Percentiles rank a stretch among this genome's conserved stretches.
phyloP scores from a whole-genome alignment of 2,888 invertebrate genomes.

The Philereme transversata region DNA sequence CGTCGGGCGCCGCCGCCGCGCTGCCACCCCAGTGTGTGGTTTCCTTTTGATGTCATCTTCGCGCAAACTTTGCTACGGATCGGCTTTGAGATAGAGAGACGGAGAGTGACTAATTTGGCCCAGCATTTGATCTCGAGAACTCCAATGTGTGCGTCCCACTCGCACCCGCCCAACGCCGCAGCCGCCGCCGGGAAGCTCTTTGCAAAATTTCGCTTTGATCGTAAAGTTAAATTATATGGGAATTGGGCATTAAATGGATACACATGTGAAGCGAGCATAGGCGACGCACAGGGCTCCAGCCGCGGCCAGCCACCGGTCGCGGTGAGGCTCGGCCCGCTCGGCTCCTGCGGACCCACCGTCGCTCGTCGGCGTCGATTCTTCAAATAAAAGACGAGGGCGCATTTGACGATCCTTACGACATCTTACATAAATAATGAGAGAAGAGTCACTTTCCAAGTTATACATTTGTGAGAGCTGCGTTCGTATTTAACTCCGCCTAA shows the following conservation, averaged over 20 bases:
- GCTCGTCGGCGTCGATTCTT: slow-evolving; percentile 44
- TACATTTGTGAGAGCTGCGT: slow-evolving; percentile 76
- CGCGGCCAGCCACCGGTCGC: slow-evolving; percentile 21
- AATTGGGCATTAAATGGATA: slow-evolving; percentile 84
- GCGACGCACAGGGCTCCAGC: slow-evolving; percentile 27
- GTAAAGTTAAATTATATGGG: slow-evolving; percentile 85
- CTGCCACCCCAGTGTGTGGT: slow-evolving; percentile 82
- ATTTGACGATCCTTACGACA: slow-evolving; percentile 71
- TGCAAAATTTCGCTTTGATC: slow-evolving; percentile 84
- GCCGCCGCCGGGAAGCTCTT: slow-evolving; percentile 80
- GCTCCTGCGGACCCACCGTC: slow-evolving; percentile 12
- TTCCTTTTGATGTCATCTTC: slow-evolving; percentile 85
- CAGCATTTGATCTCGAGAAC: slow-evolving; percentile 83
- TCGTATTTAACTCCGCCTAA: slow-evolving; percentile 83
- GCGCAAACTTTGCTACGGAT: slow-evolving; percentile 85
- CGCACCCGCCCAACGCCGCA: slow-evolving; percentile 67
- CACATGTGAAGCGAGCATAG: slow-evolving; percentile 64
- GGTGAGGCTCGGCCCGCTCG: slow-evolving; percentile 27
- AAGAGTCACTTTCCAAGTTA: slow-evolving; percentile 77
- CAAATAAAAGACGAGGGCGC: slow-evolving; percentile 63
- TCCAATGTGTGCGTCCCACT: slow-evolving; percentile 75
- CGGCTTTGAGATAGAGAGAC: slow-evolving; percentile 85
- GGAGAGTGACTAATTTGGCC: slow-evolving; percentile 85
- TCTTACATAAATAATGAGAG: slow-evolving; percentile 81
- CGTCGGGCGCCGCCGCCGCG: slow-evolving; percentile 47